Conservation (phyloP, 2,113 vertebrate genomes). For the Hymenochirus boettgeri region DNA sequence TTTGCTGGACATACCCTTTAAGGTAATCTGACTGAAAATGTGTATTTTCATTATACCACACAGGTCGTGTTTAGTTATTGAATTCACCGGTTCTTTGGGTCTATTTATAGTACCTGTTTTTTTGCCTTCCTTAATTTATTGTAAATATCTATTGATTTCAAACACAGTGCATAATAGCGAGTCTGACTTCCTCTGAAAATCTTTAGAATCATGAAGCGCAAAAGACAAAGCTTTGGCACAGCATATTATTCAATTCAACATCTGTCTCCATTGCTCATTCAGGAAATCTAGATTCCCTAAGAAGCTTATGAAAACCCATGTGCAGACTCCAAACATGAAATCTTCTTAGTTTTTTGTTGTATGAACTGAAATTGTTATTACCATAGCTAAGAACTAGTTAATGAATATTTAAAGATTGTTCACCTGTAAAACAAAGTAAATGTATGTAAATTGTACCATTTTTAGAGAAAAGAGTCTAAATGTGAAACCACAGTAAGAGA, state of each 20-base stretch:
- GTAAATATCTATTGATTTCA: not conserved
- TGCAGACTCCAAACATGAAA: not conserved
- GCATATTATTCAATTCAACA: not conserved
- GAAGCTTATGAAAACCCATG: not conserved
- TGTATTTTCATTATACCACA: not conserved
- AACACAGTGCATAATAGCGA: not conserved
- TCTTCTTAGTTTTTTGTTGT: not conserved
- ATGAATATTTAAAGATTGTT: not conserved
- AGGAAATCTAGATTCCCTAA: not conserved
- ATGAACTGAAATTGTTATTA: not conserved
- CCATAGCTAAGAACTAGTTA: not conserved
- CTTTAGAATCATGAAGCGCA: constrained; percentile 2
- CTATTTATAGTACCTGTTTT: not conserved
- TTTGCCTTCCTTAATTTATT: not conserved
- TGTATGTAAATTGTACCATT: too few species aligned
- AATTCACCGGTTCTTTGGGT: not conserved
- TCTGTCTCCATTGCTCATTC: not conserved
- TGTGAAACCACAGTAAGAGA: too few species aligned
- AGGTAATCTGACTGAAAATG: too few species aligned
- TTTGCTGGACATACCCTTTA: too few species aligned
- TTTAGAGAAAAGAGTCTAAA: too few species aligned
- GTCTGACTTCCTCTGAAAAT: not conserved
- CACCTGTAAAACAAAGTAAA: not conserved
- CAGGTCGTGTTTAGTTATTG: not conserved
- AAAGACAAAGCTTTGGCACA: not conserved